Evolutionary conservation across 2,797 vertebrate genomes (phyloP), one percentile per base, ranked within the genome.

Genomic region (Tragopan temminckii): DNA sequence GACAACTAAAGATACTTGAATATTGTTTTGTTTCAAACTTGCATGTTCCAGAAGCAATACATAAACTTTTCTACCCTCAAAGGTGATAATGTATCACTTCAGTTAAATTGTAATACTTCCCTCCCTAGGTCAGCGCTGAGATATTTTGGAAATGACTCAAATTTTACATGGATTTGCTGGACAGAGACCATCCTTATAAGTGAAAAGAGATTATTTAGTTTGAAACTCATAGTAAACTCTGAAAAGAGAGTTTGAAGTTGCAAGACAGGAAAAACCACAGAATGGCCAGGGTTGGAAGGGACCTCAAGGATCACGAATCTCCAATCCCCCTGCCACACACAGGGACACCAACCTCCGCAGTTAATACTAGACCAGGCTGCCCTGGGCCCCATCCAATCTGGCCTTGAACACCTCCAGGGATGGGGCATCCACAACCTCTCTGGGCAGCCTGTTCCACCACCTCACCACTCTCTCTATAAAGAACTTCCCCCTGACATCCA

Each of bases 41-140:
- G 15, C 0, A 0, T 1, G 0, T 66, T 46, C 18, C 55, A 83
- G 48, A 76, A 79, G 15, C 9, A 31, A 40, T 9, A 25, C 0
- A 1, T n/a, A 85, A 83, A 63, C 25, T 11, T 35, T 43, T 46
- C 38, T 45, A n/a, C 31, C 75, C 10, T 20, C 46, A 85, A 82
- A 83, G 20, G 6, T 19, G 40, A 61, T 21, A 23, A 53, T 53
- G 33, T 91, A 10, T 62, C 29, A 71, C 18, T 69, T 59, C 11
- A 48, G 33, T 21, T 63, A 23, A 52, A 13, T 33, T 75, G 52
- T 5, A 71, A 71, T 23, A 33, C 13, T 75, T 61, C n/a, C 61
- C 13, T 59, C 17, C 13, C 16, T 40, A 29, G 11, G 33, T 62
- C 45, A 72, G 24, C 9, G 2, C 9, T 38, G 7, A 24, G 38